Evolutionary conservation across 2,113 vertebrate genomes (phyloP).

Genomic region (Carlito syrichta): DNA sequence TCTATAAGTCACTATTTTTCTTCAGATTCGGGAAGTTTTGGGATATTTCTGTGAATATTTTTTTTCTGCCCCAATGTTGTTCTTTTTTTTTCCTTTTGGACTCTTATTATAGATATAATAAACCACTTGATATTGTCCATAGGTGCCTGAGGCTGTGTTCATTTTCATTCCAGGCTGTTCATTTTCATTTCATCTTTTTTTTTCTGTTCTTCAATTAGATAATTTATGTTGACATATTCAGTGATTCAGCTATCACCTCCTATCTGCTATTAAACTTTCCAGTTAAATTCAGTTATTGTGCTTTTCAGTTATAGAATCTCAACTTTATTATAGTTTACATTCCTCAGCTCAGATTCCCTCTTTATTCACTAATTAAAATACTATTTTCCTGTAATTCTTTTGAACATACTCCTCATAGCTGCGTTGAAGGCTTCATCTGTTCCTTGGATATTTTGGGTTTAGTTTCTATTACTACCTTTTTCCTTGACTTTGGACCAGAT

Average conservation of each 20-base stretch:
- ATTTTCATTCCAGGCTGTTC: background rate
- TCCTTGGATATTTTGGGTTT: background rate
- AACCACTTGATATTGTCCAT: background rate
- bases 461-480: background rate
- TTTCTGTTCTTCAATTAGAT: background rate
- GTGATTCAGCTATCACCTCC: background rate
- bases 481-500: background rate
- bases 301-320: slow-evolving; percentile 18
- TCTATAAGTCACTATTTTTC: background rate
- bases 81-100: background rate
- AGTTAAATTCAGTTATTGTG: slow-evolving; percentile 1
- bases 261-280: background rate
- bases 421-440: background rate
- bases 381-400: background rate
- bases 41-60: background rate
- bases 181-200: background rate
- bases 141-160: background rate
- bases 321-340: background rate
- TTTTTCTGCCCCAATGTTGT: background rate
- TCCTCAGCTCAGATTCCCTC: background rate
- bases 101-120: background rate
- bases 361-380: background rate
- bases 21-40: background rate
- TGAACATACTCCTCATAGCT: background rate
- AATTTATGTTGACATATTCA: background rate